Base-by-base conservation (phyloP, 2,888 invertebrate genomes). In the Dryomyza anilis region DNA sequence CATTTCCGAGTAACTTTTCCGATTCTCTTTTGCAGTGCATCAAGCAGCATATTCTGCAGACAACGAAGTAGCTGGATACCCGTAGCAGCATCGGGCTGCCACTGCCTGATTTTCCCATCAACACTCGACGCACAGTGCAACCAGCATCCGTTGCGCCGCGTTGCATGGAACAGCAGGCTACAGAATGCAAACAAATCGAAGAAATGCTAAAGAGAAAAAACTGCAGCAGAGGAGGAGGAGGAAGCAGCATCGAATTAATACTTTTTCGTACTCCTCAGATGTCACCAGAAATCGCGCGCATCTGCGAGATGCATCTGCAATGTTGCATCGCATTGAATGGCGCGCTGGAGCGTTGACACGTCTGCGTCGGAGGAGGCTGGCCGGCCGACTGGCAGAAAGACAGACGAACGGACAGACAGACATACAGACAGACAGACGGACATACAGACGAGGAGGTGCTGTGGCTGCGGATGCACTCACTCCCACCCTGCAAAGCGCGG, bases 291-390 rank as follows among this genome's bases (percentile, higher is more conserved):
- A 61, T 36, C 52, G 57, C 46, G 63, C 58, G 57, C 63, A 64
- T 58, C 63, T 52, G 58, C 58, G 50, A 52, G 59, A 30, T 53
- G 64, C 64, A 55, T 59, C 64, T 59, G 53, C 36, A 59, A 39
- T 60, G 58, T 46, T 53, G 64, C 55, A 64, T 12, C 19, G 57
- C 58, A 60, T 33, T 46, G 64, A 50, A 46, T 29, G 60, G 50
- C 52, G 27, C 25, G 53, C 59, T 46, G 59, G 25, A 33, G 59
- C 55, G 39, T 46, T 48, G 63, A 56, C 46, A 56, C 63, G 55
- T 46, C 55, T 63, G 63, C 63, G 63, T 63, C 48, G 63, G 63
- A 56, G 63, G 58, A 64, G 64, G 64, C 58, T 39, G 36, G 50
- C 25, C 55, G 46, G n/a, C 59, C 27, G 60, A 12, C 30, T 60